Conservation (phyloP, 2,888 invertebrate species). For the Chloroclysta siterata region DNA sequence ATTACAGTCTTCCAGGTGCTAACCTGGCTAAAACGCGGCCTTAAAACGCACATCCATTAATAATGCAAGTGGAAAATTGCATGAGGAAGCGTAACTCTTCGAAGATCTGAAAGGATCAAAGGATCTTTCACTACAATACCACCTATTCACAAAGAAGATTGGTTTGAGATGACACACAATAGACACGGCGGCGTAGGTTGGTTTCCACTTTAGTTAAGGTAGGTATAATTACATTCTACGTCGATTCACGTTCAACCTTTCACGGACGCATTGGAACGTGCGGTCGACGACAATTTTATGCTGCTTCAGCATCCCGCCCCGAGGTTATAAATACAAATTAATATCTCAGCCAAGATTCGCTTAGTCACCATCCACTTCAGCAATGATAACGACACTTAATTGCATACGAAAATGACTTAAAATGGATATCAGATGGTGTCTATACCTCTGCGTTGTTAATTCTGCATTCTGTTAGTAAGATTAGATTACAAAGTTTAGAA, state of each 20-base stretch:
- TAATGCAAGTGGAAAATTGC: neutral
- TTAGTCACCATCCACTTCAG: constrained; percentile 50
- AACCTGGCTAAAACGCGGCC: no score
- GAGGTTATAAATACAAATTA: constrained; percentile 56
- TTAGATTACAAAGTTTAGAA: constrained; percentile 49
- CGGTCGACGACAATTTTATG: constrained; percentile 36
- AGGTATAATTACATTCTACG: constrained; percentile 8
- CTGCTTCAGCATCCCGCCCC: constrained; percentile 35
- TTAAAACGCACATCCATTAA: neutral
- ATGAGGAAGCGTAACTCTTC: neutral
- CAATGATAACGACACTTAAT: constrained; percentile 42
- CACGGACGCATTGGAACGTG: constrained; percentile 35
- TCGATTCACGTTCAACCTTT: constrained; percentile 35
- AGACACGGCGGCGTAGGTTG: neutral
- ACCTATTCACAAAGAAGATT: constrained; percentile 1
- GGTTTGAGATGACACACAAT: constrained; percentile 1
- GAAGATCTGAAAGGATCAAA: neutral
- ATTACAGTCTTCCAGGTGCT: no score
- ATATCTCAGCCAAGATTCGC: constrained; percentile 44
- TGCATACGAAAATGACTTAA: constrained; percentile 70
- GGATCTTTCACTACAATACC: neutral
- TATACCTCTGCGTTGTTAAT: constrained; percentile 61
- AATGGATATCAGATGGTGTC: constrained; percentile 71
- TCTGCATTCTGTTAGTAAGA: constrained; percentile 55
- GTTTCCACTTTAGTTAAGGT: constrained; percentile 10